Percentiles rank a stretch among this genome's conserved stretches.
Evolutionary conservation across 2,797 vertebrate genomes (phyloP).

Genomic region (Alcedo atthis): DNA sequence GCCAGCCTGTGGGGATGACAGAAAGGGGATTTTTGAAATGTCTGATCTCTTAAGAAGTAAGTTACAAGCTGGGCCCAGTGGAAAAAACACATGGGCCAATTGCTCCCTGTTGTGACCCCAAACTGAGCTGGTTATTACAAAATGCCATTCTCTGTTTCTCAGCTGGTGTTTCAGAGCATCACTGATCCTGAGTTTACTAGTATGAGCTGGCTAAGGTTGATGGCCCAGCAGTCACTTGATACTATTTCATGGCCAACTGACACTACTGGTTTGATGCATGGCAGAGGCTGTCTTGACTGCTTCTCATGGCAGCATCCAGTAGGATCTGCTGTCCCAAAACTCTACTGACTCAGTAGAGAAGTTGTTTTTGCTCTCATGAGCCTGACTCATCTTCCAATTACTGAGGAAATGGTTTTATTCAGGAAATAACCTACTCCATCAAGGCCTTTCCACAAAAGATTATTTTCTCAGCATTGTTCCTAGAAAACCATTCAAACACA

Average conservation of each 20-base stretch:
- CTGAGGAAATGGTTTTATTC: background rate
- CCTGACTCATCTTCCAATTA: conserved; percentile 22
- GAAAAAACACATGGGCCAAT: background rate
- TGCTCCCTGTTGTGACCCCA: background rate
- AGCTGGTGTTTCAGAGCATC: background rate
- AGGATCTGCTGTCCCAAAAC: background rate
- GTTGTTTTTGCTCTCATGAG: background rate
- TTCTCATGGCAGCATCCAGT: background rate
- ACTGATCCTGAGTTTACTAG: background rate
- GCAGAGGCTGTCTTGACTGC: background rate
- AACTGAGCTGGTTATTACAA: background rate
- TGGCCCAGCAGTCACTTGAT: background rate
- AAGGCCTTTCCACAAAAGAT: background rate
- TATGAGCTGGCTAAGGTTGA: background rate
- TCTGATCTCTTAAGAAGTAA: background rate
- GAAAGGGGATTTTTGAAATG: background rate
- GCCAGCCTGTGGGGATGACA: background rate
- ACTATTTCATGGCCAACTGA: background rate
- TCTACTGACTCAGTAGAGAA: background rate
- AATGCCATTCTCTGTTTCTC: background rate
- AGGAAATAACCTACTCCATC: conserved; percentile 7
- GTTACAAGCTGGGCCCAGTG: background rate
- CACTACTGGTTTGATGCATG: background rate
- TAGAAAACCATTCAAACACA: conserved; percentile 6
- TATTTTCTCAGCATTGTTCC: background rate